These are phyloP conservation scores for Pseudorasbora parva DNA, from an alignment of 2,113 vertebrate species.

Conservation along the genomic window DNA sequence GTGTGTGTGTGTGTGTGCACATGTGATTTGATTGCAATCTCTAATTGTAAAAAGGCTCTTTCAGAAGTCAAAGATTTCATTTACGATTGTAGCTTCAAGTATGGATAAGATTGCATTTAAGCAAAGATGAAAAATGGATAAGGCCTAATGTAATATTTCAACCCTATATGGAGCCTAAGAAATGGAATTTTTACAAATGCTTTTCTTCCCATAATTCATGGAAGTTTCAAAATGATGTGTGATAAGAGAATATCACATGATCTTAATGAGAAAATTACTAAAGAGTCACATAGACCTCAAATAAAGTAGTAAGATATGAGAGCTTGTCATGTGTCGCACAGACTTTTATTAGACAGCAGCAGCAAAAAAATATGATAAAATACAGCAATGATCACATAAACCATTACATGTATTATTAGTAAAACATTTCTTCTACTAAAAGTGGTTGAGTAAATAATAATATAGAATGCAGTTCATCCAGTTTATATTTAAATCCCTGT, in stretches of 20 bases:
- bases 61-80: constrained; percentile 48
- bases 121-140: constrained; percentile 25
- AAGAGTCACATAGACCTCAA: neutral
- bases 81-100: constrained; percentile 44
- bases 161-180: neutral
- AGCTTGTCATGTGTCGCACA: neutral
- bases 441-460: neutral
- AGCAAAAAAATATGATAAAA: neutral
- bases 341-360: neutral
- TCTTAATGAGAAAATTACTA: constrained; percentile 10
- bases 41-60: constrained; percentile 48
- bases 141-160: constrained; percentile 43
- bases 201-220: neutral
- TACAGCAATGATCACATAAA: neutral
- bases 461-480: neutral
- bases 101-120: constrained; percentile 25
- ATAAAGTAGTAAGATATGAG: neutral
- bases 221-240: neutral
- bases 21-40: constrained; percentile 23
- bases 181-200: neutral
- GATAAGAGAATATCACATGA: neutral
- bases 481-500: neutral
- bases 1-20: neutral
- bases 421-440: neutral
- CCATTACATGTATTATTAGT: neutral